Evolutionary conservation across 37 sponge, comb jelly and placozoan species (phyloP).

Genomic region (Eunapius fragilis): DNA sequence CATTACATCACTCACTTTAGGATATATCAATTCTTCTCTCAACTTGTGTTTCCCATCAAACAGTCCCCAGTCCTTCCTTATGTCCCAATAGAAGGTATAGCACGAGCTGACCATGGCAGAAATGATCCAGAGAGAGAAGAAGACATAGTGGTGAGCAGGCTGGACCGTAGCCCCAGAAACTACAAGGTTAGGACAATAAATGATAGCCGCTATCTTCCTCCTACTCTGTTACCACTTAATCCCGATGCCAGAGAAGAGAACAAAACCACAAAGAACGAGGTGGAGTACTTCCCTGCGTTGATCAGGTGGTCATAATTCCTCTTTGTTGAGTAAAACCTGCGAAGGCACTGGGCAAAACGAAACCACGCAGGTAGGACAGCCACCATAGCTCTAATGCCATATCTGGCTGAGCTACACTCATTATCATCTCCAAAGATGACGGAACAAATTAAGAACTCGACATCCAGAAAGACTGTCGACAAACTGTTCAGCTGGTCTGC

Average conservation of each 20-base stretch:
- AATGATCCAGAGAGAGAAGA: conserved; percentile 68
- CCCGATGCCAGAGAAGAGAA: conserved; percentile 66
- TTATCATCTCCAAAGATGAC: conserved; percentile 28
- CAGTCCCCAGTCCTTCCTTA: conserved; percentile 95
- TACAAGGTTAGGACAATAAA: not conserved
- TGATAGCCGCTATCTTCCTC: not conserved
- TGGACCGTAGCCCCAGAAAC: conserved; percentile 6
- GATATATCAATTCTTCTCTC: conserved; percentile 80
- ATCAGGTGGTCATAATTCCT: conserved; percentile 78
- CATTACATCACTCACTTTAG: conserved; percentile 32
- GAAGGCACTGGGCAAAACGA: conserved; percentile 88
- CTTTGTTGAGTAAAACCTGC: conserved; percentile 68
- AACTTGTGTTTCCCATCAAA: conserved; percentile 45
- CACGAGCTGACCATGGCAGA: conserved; percentile 66
- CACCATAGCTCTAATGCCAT: conserved; percentile 68
- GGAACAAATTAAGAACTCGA: conserved; percentile 83
- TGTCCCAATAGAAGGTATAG: conserved; percentile 93
- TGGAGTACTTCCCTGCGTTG: conserved; percentile 94
- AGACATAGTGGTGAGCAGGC: conserved; percentile 8
- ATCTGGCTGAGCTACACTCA: conserved; percentile 51
- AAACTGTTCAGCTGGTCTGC: conserved; percentile 95
- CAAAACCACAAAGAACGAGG: conserved; percentile 82
- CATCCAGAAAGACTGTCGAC: conserved; percentile 74
- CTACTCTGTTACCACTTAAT: conserved; percentile 1
- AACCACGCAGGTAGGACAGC: conserved; percentile 89